Conservation (phyloP, 2,888 invertebrate species). For the Pseudococcus jackbeardsleyi region DNA sequence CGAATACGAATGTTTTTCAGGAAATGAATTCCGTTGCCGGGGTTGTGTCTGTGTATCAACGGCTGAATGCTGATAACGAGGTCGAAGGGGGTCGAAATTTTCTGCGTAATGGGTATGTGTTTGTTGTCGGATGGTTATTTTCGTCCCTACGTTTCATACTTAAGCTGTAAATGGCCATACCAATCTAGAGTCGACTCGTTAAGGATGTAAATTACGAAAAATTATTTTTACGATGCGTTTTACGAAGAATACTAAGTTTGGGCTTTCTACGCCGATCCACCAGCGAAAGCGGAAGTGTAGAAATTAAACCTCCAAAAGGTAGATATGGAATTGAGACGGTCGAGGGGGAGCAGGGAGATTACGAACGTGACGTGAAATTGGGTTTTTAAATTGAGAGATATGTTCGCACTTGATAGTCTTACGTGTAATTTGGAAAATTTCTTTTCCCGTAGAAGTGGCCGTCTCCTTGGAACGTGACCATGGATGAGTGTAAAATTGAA, state of each 20-base stretch:
- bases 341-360: background rate
- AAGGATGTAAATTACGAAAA: background rate
- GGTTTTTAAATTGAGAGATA: background rate
- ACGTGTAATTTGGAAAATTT: background rate
- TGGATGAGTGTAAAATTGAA: background rate
- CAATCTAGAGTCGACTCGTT: background rate
- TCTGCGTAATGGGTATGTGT: background rate
- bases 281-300: background rate
- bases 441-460: background rate
- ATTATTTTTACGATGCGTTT: background rate
- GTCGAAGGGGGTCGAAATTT: no score
- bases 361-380: background rate
- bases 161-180: background rate
- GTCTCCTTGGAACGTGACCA: background rate
- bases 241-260: no score
- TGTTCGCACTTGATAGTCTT: background rate
- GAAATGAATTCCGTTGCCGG: background rate
- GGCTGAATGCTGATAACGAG: background rate
- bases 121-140: background rate
- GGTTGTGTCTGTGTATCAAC: background rate
- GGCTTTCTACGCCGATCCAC: no score
- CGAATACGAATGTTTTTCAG: background rate
- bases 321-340: background rate
- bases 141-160: background rate
- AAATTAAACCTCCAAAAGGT: background rate